Percentiles rank a stretch among this genome's conserved stretches.
phyloP scores from a whole-genome alignment of 2,113 vertebrate genomes.

The Tyto alba region DNA sequence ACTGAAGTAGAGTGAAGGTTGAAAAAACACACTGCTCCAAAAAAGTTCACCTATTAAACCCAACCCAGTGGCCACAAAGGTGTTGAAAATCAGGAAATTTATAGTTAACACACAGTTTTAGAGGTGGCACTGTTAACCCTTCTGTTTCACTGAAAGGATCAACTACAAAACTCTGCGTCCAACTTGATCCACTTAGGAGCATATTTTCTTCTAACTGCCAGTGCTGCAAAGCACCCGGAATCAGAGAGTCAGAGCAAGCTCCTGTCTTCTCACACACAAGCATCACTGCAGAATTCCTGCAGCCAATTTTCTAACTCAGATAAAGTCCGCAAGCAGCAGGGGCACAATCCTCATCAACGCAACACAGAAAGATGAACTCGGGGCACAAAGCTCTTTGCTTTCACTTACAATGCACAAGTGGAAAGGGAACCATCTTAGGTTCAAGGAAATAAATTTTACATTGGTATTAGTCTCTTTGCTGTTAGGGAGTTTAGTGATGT shows the following conservation, averaged over 20 bases:
- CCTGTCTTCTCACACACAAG: neutral
- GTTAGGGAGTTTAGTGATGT: neutral
- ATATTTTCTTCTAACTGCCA: neutral
- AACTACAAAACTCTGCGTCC: accelerated
- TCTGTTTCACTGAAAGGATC: neutral
- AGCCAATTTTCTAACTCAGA: accelerated
- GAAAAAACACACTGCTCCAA: neutral
- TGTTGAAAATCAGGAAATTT: neutral
- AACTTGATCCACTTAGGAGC: neutral
- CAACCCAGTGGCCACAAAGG: neutral
- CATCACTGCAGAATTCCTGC: accelerated
- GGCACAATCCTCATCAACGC: neutral
- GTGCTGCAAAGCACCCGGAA: accelerated
- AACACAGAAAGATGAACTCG: neutral
- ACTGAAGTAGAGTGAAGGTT: neutral
- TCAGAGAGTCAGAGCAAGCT: neutral
- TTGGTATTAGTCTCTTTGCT: neutral
- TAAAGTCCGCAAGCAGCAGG: neutral
- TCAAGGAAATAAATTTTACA: neutral
- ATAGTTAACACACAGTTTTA: neutral
- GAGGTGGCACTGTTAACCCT: neutral
- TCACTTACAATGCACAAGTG: accelerated
- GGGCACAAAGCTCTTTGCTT: neutral
- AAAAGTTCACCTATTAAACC: neutral
- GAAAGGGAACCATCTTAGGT: neutral